Evolutionary conservation across 2,113 vertebrate species (phyloP).

Genomic region (Neotragus pygmaeus): DNA sequence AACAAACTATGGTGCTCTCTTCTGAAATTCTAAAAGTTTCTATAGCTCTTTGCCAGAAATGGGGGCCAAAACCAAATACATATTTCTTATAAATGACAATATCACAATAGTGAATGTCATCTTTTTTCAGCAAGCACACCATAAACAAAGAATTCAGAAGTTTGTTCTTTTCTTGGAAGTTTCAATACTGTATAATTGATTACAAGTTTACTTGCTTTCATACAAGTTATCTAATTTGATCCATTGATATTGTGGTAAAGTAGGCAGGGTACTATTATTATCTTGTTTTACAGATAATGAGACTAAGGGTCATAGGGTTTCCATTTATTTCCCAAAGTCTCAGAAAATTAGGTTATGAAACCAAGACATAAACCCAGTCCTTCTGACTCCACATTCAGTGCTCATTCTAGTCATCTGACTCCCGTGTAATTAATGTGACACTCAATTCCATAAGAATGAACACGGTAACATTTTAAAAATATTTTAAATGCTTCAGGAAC

Average conservation of each 20-base stretch:
- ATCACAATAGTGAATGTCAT: neutral
- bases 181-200: neutral
- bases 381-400: neutral
- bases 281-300: neutral
- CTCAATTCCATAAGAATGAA: neutral
- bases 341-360: neutral
- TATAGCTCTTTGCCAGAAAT: neutral
- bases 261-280: neutral
- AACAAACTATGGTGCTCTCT: neutral
- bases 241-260: neutral
- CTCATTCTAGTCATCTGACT: neutral
- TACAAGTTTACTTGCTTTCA: neutral
- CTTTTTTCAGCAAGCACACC: neutral
- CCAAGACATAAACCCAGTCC: neutral
- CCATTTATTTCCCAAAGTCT: neutral
- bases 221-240: neutral
- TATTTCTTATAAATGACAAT: neutral
- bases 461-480: neutral
- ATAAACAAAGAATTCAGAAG: neutral
- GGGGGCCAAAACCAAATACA: neutral
- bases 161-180: neutral
- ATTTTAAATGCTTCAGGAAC: neutral
- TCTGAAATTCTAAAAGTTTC: neutral
- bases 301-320: neutral
- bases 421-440: neutral